A percentile compares a stretch with the other conserved stretches of the same genome.
phyloP scores from a whole-genome alignment of 35 echinoderm and acorn worm genomes.

The Acanthaster planci region DNA sequence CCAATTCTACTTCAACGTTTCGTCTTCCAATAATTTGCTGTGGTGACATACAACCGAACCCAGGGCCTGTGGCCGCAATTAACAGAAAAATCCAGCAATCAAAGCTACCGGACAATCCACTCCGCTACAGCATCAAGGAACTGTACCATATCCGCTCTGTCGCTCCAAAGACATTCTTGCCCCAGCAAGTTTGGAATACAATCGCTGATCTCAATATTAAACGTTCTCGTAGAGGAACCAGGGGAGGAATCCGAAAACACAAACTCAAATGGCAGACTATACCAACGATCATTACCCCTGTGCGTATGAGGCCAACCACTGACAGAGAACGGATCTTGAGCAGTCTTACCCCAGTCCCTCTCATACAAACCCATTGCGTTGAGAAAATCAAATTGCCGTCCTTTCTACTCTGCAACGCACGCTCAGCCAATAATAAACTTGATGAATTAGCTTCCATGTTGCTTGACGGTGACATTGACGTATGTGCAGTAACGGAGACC shows the following conservation, averaged over 20 bases:
- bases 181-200: background rate
- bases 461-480: background rate
- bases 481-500: constrained; percentile 12
- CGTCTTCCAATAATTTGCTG: constrained; percentile 9
- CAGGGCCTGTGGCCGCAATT: background rate
- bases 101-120: background rate
- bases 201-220: background rate
- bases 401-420: background rate
- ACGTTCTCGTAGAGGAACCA: background rate
- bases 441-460: background rate
- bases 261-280: background rate
- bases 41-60: constrained; percentile 15
- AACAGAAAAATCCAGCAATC: background rate
- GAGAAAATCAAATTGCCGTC: no score
- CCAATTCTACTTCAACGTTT: background rate
- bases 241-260: background rate
- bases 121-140: background rate
- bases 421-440: constrained; percentile 32
- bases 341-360: background rate
- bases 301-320: background rate
- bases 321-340: background rate
- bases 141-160: background rate
- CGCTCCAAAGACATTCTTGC: background rate
- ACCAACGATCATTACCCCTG: background rate
- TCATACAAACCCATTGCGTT: no score